phyloP scores from a whole-genome alignment of 2,113 vertebrate genomes.

The Callionymus lyra region DNA sequence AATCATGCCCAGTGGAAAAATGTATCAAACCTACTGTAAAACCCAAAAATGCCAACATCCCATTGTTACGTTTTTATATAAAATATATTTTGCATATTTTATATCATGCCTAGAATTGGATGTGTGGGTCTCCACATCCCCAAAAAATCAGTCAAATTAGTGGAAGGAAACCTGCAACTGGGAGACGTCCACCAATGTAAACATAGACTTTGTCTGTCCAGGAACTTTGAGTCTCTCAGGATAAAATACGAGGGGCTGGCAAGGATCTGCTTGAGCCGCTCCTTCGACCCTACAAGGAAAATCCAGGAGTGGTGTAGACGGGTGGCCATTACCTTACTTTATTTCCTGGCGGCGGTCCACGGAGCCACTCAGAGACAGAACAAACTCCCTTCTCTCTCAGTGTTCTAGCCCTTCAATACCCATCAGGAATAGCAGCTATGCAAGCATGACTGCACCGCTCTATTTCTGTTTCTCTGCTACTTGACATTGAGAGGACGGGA shows the following conservation, averaged over 20 bases:
- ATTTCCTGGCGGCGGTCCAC: slow-evolving; percentile 37
- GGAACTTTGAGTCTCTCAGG: slow-evolving; percentile 15
- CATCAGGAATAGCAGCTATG: slow-evolving; percentile 62
- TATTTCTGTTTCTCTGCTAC: slow-evolving; percentile 64
- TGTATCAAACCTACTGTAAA: too few relatives aligned
- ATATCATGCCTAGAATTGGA: too few relatives aligned
- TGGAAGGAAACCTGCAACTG: too few relatives aligned
- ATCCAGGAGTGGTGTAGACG: slow-evolving; percentile 22
- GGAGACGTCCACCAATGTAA: too few relatives aligned
- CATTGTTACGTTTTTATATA: too few relatives aligned
- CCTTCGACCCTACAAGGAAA: slow-evolving; percentile 34
- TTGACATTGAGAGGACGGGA: slow-evolving; percentile 66
- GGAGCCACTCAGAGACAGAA: slow-evolving; percentile 17
- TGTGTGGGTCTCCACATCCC: too few relatives aligned
- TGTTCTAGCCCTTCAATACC: slow-evolving; percentile 36
- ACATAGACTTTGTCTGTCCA: slow-evolving; percentile 12
- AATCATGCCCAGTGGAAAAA: too few relatives aligned
- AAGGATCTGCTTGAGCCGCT: slow-evolving; percentile 1
- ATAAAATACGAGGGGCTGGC: not conserved
- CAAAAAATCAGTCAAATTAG: too few relatives aligned
- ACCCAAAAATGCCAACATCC: too few relatives aligned
- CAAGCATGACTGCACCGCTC: slow-evolving; percentile 62
- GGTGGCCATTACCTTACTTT: slow-evolving; percentile 18
- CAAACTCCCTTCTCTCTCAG: slow-evolving; percentile 39
- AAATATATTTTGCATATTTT: too few relatives aligned